phyloP scores from a whole-genome alignment of 2,797 vertebrate species.

The Hoplostethus mediterraneus region DNA sequence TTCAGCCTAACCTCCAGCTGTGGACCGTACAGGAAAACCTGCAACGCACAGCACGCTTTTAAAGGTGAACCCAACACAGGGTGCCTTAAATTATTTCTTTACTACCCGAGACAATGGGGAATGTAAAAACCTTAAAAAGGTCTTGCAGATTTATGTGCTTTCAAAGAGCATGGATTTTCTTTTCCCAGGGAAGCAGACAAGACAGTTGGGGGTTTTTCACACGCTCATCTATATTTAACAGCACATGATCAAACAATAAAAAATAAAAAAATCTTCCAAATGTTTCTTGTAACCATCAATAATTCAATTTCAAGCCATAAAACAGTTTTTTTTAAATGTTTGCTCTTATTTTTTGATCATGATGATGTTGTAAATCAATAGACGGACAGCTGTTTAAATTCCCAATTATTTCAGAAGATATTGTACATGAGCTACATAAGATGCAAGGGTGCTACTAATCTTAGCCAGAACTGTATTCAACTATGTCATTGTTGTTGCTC shows the following conservation, averaged over 20 bases:
- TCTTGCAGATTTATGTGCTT: constrained; percentile 34
- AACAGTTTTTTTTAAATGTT: no score
- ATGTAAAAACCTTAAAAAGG: constrained; percentile 43
- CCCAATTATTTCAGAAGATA: no score
- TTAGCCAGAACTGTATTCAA: no score
- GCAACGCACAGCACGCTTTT: constrained; percentile 22
- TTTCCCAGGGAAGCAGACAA: constrained; percentile 6
- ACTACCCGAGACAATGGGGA: constrained; percentile 34
- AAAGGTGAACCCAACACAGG: constrained; percentile 40
- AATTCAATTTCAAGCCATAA: no score
- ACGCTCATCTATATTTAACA: no score
- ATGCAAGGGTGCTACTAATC: no score
- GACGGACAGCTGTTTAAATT: no score
- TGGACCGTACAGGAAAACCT: constrained; percentile 20
- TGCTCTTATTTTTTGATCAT: no score
- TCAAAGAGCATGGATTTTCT: constrained; percentile 22
- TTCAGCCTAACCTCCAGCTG: constrained; percentile 27
- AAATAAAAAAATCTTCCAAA: no score
- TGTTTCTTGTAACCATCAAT: no score
- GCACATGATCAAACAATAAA: background rate
- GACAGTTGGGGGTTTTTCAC: constrained; percentile 2
- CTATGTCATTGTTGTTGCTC: constrained; percentile 19
- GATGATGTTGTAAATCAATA: no score
- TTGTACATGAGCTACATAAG: no score
- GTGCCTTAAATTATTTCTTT: constrained; percentile 44